phyloP scores from a whole-genome alignment of 2,113 vertebrate species.

The Oceanites oceanicus region DNA sequence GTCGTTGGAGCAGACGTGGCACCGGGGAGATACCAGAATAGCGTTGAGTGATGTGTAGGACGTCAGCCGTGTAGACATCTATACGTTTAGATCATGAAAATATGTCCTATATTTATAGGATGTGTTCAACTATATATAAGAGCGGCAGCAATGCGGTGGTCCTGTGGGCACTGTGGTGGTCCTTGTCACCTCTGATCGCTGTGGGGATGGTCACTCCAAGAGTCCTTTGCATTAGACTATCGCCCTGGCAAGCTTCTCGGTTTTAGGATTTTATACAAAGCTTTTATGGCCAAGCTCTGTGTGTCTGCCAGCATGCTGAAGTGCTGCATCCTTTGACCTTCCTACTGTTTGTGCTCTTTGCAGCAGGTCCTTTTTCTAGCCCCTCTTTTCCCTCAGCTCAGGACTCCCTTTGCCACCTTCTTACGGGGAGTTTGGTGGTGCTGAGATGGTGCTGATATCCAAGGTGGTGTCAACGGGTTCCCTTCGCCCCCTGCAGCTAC shows the following conservation, averaged over 20 bases:
- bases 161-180: rapidly evolving
- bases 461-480: not conserved
- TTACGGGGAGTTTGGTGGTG: not conserved
- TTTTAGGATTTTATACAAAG: not conserved
- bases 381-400: not conserved
- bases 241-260: not conserved
- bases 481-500: rapidly evolving
- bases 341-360: not conserved
- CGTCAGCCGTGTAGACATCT: not conserved
- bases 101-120: not conserved
- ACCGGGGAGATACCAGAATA: not conserved
- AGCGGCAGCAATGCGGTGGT: not conserved
- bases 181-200: not conserved
- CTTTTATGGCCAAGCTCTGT: not conserved
- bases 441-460: not conserved
- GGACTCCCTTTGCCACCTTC: not conserved
- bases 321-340: not conserved
- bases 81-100: not conserved
- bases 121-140: not conserved
- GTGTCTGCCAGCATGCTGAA: not conserved
- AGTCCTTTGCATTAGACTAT: rapidly evolving
- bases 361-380: not conserved
- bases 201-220: not conserved
- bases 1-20: not conserved
- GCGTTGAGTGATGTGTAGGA: not conserved